phyloP scores from a whole-genome alignment of 30 jellyfish, hydroid and myxozoan genomes.

The Turritopsis rubra region DNA sequence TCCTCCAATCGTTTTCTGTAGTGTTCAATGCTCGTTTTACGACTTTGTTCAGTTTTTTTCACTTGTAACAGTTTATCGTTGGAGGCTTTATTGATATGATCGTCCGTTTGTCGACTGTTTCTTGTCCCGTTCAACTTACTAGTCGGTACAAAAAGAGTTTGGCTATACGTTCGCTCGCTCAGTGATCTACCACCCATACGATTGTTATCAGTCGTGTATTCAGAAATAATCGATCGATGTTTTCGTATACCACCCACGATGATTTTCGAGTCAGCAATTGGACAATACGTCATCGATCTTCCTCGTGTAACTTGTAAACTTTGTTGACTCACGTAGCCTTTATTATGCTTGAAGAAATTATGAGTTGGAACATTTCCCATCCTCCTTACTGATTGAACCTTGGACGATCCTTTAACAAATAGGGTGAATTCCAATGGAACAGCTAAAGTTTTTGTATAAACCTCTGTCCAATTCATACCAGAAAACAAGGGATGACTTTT shows the following conservation, averaged over 20 bases:
- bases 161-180: not conserved
- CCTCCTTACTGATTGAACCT: not conserved
- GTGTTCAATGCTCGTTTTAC: conserved; percentile 9
- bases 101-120: not conserved
- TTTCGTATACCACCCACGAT: not conserved
- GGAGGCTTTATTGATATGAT: not conserved
- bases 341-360: not conserved
- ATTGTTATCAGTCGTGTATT: not conserved
- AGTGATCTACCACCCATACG: not conserved
- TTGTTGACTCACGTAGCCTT: not conserved
- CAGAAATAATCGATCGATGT: too few species aligned
- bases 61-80: not conserved
- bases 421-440: not conserved
- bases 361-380: not conserved
- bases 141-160: not conserved
- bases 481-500: conserved; percentile 11
- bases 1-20: conserved; percentile 21
- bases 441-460: not conserved
- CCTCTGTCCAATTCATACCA: conserved; percentile 9
- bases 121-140: not conserved
- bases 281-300: not conserved
- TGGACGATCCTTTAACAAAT: not conserved
- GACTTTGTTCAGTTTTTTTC: not conserved
- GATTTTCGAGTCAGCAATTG: not conserved
- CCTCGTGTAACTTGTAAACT: not conserved